Percentiles rank a stretch among this genome's conserved stretches.
Evolutionary conservation across 37 sponge, comb jelly and placozoan species (phyloP).

Genomic region (Aphrocallistes beatrix): DNA sequence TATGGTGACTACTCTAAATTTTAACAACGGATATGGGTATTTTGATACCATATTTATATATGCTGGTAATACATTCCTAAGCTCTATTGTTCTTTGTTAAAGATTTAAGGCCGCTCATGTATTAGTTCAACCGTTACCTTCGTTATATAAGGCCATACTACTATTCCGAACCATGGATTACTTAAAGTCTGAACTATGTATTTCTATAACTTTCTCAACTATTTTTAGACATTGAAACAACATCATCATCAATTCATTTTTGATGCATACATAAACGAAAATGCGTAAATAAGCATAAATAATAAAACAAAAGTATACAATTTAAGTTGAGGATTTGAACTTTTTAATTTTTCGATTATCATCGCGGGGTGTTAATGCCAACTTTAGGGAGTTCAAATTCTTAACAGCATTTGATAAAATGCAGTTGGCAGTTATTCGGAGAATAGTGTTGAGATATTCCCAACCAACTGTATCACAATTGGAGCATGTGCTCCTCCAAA

Average conservation of each 20-base stretch:
- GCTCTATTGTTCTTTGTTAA: too few relatives aligned
- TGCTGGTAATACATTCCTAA: too few relatives aligned
- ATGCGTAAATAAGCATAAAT: not conserved
- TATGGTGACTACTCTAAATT: too few relatives aligned
- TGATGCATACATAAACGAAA: not conserved
- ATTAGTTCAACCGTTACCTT: too few relatives aligned
- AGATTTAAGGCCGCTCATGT: too few relatives aligned
- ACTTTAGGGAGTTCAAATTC: slow-evolving; percentile 1
- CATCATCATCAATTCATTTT: slow-evolving; percentile 13
- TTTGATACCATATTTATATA: too few relatives aligned
- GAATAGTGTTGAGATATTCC: slow-evolving; percentile 12
- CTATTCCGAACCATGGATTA: too few relatives aligned
- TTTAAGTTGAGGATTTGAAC: not conserved
- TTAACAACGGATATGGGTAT: too few relatives aligned
- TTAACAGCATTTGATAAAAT: not conserved
- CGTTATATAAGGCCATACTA: too few relatives aligned
- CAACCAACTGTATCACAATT: not conserved
- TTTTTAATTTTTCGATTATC: not conserved
- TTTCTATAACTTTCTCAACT: not conserved
- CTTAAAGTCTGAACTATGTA: not conserved
- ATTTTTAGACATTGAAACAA: not conserved
- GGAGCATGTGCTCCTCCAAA: slow-evolving; percentile 18
- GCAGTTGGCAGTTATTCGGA: slow-evolving; percentile 9
- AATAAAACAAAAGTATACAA: not conserved
- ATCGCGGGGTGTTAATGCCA: slow-evolving; percentile 5